These are phyloP conservation scores for Brachionichthys hirsutus DNA, from an alignment of 2,113 vertebrate genomes.

Conservation along the genomic window DNA sequence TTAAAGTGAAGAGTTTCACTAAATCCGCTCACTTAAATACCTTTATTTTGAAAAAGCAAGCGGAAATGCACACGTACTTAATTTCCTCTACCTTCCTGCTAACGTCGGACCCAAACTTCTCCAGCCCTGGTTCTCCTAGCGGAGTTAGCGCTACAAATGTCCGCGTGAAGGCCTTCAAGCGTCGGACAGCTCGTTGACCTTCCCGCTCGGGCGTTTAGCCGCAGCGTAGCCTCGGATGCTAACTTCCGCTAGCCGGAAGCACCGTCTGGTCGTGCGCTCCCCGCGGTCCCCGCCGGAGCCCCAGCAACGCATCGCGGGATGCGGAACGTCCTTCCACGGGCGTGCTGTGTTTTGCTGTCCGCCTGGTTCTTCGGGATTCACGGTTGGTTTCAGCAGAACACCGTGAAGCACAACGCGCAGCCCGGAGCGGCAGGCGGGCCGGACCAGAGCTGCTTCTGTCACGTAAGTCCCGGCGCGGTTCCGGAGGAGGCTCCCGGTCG, in stretches of 20 bases:
- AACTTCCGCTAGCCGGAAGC: slow-evolving; percentile 24
- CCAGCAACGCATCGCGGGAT: slow-evolving; percentile 39
- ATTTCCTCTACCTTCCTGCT: background rate
- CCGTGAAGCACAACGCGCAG: slow-evolving; percentile 39
- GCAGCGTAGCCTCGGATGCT: slow-evolving; percentile 43
- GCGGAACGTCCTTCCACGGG: slow-evolving; percentile 54
- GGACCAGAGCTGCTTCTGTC: slow-evolving; percentile 80
- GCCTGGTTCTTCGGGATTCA: slow-evolving; percentile 60
- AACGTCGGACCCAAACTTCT: slow-evolving; percentile 13
- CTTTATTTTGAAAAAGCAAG: slow-evolving; percentile 3
- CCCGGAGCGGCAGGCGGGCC: slow-evolving; percentile 19
- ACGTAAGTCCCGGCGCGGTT: slow-evolving; percentile 54
- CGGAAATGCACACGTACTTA: background rate
- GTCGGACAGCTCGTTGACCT: background rate
- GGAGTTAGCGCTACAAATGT: background rate
- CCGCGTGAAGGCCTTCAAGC: background rate
- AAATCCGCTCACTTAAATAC: too few species aligned
- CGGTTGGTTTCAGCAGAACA: slow-evolving; percentile 69
- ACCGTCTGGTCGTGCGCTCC: background rate
- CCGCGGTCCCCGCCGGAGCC: background rate
- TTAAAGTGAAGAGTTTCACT: too few species aligned
- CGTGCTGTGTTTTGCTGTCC: slow-evolving; percentile 41
- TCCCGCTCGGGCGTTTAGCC: background rate
- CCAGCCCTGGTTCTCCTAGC: background rate
- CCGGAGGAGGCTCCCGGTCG: background rate